These are phyloP conservation scores for Otus sunia DNA, from an alignment of 2,113 vertebrate species.

Conservation along the genomic window DNA sequence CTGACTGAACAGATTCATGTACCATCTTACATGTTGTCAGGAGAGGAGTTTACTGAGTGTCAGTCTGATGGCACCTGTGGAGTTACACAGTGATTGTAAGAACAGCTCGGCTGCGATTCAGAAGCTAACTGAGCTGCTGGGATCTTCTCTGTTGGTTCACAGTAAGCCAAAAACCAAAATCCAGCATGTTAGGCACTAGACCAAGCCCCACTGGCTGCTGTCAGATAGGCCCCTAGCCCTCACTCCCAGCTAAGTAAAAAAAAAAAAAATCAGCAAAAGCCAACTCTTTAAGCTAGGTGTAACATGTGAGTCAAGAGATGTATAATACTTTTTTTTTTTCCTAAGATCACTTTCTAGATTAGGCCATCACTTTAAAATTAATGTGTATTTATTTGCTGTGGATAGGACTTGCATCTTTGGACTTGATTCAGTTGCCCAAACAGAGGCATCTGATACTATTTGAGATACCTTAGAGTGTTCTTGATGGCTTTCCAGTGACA, in stretches of 20 bases:
- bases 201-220: neutral
- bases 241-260: neutral
- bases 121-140: neutral
- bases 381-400: neutral
- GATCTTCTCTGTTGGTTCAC: neutral
- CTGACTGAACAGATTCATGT: neutral
- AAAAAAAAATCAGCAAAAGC: neutral
- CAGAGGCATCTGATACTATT: neutral
- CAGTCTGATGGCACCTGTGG: neutral
- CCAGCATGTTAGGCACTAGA: too few relatives aligned
- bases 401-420: neutral
- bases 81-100: fast-evolving
- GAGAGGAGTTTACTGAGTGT: neutral
- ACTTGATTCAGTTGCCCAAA: neutral
- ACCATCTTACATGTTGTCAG: neutral
- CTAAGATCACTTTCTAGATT: neutral
- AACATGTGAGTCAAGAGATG: neutral
- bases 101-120: neutral
- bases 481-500: neutral
- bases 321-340: neutral
- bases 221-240: neutral
- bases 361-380: neutral
- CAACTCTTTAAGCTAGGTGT: neutral
- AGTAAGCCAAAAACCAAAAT: neutral
- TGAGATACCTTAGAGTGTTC: neutral